Evolutionary conservation across 92 coral and sea anemone species (phyloP).

Genomic region (Palythoa heliodiscus): DNA sequence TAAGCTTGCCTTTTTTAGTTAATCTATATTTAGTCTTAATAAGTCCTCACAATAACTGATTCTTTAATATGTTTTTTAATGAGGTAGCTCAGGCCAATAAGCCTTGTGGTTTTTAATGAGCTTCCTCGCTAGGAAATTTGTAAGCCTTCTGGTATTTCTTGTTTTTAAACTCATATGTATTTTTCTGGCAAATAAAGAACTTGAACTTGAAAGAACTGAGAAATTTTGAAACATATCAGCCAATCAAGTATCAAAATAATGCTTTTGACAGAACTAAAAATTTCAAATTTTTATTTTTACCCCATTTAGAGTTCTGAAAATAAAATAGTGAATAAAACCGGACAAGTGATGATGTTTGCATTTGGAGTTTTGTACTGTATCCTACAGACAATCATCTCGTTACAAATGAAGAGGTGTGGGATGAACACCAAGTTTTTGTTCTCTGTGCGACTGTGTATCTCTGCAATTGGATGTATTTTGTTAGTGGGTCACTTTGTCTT

Average conservation of each 20-base stretch:
- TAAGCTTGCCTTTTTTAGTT: too few species aligned
- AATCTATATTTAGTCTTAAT: too few species aligned
- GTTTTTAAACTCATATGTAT: too few species aligned
- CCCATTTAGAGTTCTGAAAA: slow-evolving; percentile 61
- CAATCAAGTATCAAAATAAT: background rate
- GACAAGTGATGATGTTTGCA: slow-evolving; percentile 70
- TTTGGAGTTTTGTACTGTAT: slow-evolving; percentile 80
- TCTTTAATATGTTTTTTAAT: too few species aligned
- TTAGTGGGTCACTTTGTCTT: slow-evolving; percentile 49
- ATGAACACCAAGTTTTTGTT: slow-evolving; percentile 73
- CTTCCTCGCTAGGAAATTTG: too few species aligned
- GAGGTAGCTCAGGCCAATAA: too few species aligned
- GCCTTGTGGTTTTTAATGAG: too few species aligned
- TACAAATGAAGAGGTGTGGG: slow-evolving; percentile 91
- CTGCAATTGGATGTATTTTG: slow-evolving; percentile 48
- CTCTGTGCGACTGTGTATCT: slow-evolving; percentile 54
- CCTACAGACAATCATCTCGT: slow-evolving; percentile 80
- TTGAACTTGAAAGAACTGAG: too few species aligned
- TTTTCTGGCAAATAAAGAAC: too few species aligned
- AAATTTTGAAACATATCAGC: background rate
- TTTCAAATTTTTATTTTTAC: slow-evolving; percentile 4
- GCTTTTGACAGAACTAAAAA: background rate
- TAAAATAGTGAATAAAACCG: slow-evolving; percentile 60
- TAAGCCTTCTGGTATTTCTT: too few species aligned
- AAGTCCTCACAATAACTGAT: too few species aligned